Percentiles rank a stretch among this genome's conserved stretches.
Conservation (phyloP, 2,888 invertebrate genomes). For the Maniola hyperantus region DNA sequence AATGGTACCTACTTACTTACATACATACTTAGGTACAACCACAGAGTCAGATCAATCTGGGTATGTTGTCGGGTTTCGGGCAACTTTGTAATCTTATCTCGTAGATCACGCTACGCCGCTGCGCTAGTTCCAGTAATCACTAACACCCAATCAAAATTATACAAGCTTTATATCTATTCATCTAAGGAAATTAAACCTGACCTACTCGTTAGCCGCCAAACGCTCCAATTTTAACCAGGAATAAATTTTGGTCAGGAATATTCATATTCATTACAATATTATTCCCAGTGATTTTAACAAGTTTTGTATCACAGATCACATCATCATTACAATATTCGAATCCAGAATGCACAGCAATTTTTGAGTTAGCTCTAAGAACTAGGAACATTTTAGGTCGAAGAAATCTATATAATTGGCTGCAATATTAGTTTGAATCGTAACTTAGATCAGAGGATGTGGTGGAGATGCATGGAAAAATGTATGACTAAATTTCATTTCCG, state of each 20-base stretch:
- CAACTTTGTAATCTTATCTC: background rate
- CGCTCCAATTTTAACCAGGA: background rate
- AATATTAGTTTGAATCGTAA: too few relatives aligned
- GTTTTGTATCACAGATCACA: too few relatives aligned
- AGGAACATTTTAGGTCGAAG: too few relatives aligned
- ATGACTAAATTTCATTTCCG: slow-evolving; percentile 34
- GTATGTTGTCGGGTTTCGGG: background rate
- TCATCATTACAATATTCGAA: too few relatives aligned
- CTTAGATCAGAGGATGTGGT: background rate
- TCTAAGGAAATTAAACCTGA: background rate
- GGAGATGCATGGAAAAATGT: slow-evolving; percentile 19
- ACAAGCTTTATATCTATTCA: background rate
- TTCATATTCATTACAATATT: too few relatives aligned
- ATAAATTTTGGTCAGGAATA: background rate
- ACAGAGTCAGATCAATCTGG: background rate
- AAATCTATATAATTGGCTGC: too few relatives aligned
- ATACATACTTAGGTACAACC: too few relatives aligned
- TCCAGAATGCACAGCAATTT: too few relatives aligned
- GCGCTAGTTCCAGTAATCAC: background rate
- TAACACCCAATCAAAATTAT: background rate
- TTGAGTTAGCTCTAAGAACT: background rate
- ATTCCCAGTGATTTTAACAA: too few relatives aligned
- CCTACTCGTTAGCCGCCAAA: slow-evolving; percentile 1
- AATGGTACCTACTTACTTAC: too few relatives aligned
- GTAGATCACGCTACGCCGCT: background rate